phyloP scores from a whole-genome alignment of 1,140 invertebrate species.

The Cyclargus thomasi region DNA sequence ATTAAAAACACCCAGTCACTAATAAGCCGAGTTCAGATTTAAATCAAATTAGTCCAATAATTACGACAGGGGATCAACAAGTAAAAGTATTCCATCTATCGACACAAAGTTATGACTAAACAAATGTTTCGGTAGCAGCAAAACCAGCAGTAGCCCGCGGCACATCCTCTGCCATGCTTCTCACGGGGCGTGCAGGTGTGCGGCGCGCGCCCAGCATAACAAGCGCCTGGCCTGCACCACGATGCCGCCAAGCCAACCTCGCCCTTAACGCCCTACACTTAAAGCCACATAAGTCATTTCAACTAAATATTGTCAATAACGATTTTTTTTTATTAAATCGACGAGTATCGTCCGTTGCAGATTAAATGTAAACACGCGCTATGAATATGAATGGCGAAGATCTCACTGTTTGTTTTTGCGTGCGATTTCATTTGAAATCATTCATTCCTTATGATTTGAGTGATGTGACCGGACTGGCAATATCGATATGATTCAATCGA shows the following conservation, averaged over 20 bases:
- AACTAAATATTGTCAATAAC: conserved; percentile 4
- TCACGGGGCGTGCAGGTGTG: conserved; percentile 56
- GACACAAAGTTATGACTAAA: conserved; percentile 3
- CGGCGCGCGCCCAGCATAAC: conserved; percentile 47
- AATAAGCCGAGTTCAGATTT: no score
- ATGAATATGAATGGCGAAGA: conserved; percentile 35
- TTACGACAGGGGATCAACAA: background rate
- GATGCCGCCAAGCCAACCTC: background rate
- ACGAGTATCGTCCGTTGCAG: conserved; percentile 24
- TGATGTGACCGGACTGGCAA: conserved; percentile 2
- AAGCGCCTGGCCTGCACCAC: conserved; percentile 18
- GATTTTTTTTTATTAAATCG: conserved; percentile 12
- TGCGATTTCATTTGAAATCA: conserved; percentile 20
- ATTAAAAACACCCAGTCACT: no score
- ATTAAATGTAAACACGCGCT: conserved; percentile 37
- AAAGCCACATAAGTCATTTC: background rate
- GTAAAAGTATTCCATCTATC: background rate
- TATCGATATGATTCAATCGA: background rate
- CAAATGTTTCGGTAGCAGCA: conserved; percentile 4
- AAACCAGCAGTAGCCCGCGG: conserved; percentile 25
- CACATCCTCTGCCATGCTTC: conserved; percentile 28
- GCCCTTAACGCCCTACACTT: conserved; percentile 7
- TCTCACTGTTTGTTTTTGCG: conserved; percentile 26
- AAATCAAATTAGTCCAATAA: no score
- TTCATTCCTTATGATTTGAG: conserved; percentile 12